Percentiles rank a stretch among this genome's conserved stretches.
phyloP scores from a whole-genome alignment of 2,113 vertebrate genomes.

The Dendrocopos noguchii region DNA sequence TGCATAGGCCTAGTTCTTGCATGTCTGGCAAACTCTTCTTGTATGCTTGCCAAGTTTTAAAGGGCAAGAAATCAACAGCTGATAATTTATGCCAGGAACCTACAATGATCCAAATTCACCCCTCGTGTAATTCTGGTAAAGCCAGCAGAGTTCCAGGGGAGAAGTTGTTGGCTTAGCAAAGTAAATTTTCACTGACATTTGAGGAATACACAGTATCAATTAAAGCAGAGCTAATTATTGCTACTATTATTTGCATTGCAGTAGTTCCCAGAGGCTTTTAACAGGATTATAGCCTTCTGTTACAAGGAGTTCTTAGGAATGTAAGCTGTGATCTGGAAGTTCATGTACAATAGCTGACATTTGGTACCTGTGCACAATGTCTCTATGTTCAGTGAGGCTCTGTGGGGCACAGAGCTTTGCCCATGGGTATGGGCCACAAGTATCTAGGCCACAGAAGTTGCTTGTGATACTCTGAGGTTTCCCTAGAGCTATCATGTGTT shows the following conservation, averaged over 20 bases:
- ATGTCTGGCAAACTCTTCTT: conserved; percentile 64
- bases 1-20: conserved; percentile 24
- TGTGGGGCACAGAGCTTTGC: not conserved
- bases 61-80: conserved; percentile 61
- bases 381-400: not conserved
- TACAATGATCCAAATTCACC: conserved; percentile 60
- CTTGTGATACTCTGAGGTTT: not conserved
- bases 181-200: conserved; percentile 65
- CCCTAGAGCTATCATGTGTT: not conserved
- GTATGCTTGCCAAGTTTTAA: conserved; percentile 64
- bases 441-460: not conserved
- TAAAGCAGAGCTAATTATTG: conserved; percentile 70
- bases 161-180: conserved; percentile 60
- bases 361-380: not conserved
- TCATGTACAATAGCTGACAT: not conserved
- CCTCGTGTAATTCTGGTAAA: conserved; percentile 58
- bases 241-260: conserved; percentile 69
- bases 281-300: conserved; percentile 49
- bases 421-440: not conserved
- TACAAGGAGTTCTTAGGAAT: not conserved
- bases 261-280: conserved; percentile 46
- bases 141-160: conserved; percentile 60
- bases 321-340: not conserved
- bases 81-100: conserved; percentile 62
- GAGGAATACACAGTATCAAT: conserved; percentile 68